Percentiles rank a stretch among this genome's conserved stretches.
These are phyloP conservation scores for Chelonus formosanus DNA, from an alignment of 2,888 invertebrate species.

Conservation along the genomic window DNA sequence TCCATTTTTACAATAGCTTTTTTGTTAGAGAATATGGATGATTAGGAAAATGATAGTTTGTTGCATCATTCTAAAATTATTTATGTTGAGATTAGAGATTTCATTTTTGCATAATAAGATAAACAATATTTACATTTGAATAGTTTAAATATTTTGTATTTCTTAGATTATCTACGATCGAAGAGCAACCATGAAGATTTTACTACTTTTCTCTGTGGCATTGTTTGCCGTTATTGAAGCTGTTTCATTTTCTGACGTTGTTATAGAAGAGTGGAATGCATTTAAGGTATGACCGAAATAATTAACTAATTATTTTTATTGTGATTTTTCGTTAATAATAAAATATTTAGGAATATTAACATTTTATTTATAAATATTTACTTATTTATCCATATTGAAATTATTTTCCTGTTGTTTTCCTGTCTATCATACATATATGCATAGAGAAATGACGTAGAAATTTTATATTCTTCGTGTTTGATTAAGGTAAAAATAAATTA, in stretches of 20 bases:
- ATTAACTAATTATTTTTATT: slow-evolving; percentile 4
- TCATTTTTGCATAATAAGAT: background rate
- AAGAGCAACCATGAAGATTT: slow-evolving; percentile 57
- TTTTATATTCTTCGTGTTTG: no score
- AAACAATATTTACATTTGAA: background rate
- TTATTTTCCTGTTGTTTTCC: background rate
- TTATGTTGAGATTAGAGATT: background rate
- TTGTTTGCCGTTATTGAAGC: slow-evolving; percentile 71
- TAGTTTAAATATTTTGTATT: slow-evolving; percentile 9
- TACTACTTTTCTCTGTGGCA: slow-evolving; percentile 63
- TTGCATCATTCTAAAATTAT: no score
- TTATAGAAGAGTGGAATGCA: slow-evolving; percentile 79
- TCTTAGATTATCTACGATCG: slow-evolving; percentile 34
- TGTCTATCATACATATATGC: no score
- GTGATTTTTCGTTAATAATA: background rate
- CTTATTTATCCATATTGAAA: background rate
- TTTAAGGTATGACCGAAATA: slow-evolving; percentile 72
- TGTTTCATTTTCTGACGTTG: slow-evolving; percentile 76
- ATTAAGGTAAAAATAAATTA: slow-evolving; percentile 16
- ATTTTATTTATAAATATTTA: background rate
- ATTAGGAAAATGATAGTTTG: no score
- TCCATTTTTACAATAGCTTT: no score
- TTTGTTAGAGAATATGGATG: no score
- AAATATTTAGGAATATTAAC: background rate
- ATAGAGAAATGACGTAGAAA: no score